Conservation (phyloP, 2,888 invertebrate species). For the Osmoderma eremita region DNA sequence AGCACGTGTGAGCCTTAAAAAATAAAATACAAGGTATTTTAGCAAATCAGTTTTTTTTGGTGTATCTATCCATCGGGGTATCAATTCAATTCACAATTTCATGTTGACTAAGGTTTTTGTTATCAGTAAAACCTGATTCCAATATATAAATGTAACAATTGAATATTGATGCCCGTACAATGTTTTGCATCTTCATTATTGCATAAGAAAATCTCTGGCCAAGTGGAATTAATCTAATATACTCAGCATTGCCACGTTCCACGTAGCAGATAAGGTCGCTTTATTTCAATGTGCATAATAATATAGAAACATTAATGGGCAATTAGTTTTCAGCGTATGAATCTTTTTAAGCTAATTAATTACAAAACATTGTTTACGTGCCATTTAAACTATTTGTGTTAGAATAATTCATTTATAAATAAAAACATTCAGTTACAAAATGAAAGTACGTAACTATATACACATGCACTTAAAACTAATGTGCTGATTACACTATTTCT, state of each 20-base stretch:
- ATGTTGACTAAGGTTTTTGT: background rate
- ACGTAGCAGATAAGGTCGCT: too few species aligned
- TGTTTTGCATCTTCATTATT: background rate
- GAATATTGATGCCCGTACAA: background rate
- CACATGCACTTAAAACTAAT: constrained; percentile 33
- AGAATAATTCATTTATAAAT: too few species aligned
- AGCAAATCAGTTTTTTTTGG: background rate
- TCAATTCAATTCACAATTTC: background rate
- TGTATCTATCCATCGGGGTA: background rate
- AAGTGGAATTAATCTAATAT: too few species aligned
- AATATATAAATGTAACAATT: constrained; percentile 34
- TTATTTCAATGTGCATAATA: too few species aligned
- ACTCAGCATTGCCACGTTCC: too few species aligned
- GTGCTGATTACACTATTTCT: background rate
- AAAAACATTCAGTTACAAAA: constrained; percentile 6
- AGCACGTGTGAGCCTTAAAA: constrained; percentile 22
- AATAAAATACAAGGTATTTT: background rate
- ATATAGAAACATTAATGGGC: too few species aligned
- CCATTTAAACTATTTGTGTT: background rate
- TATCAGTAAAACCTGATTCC: background rate
- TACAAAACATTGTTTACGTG: constrained; percentile 32
- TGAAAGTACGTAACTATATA: background rate
- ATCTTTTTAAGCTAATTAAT: background rate
- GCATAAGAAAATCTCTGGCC: too few species aligned
- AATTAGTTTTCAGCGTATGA: too few species aligned